Base-by-base conservation (phyloP, 2,113 vertebrate species). In the Trogon surrucura region DNA sequence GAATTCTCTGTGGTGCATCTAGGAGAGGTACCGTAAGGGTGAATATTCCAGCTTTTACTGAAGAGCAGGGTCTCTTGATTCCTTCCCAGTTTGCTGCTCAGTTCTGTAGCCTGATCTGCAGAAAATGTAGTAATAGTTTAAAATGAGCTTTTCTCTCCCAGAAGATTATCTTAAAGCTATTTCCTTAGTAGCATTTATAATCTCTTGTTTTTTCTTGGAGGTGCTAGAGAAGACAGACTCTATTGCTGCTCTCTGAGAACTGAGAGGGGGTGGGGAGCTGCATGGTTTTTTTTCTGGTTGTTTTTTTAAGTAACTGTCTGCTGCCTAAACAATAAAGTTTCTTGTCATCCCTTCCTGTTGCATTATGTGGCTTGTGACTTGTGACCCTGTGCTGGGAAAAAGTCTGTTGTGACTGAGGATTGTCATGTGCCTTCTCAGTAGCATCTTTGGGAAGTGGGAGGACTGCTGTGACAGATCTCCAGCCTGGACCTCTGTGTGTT, bases 401-500 rank as follows among this genome's bases (percentile, higher is more conserved):
- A 12, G 61, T 54, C 30, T 58, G 8, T n/a, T 83, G 57, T 84
- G 51, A 34, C 34, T 27, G 18, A 20, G 29, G 23, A 23, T 48
- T 57, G 51, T 71, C 45, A n/a, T 0, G 3, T 30, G 23, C 20
- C 25, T 36, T 67, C 17, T 57, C 20, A 45, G 32, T 30, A 69
- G 20, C 27, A 20, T 51, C 71, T 51, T 3, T 73, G 60, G 36
- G 48, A 62, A 67, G 47, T 10, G 47, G 32, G 34, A 51, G 23
- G 6, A 23, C 16, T 61, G 26, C 60, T 57, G 30, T 13, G 32
- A 25, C 36, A 34, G 14, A 8, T 34, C 20, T 62, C 23, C 9
- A 38, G 0, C 27, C 3, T 1, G 4, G 15, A 53, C 56, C 48
- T 0, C 0, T 14, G 9, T 0, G 1, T 0, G 0, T 65, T 75